These are phyloP conservation scores for Listrodromus nycthemerus DNA, from an alignment of 2,888 invertebrate genomes.

Conservation along the genomic window DNA sequence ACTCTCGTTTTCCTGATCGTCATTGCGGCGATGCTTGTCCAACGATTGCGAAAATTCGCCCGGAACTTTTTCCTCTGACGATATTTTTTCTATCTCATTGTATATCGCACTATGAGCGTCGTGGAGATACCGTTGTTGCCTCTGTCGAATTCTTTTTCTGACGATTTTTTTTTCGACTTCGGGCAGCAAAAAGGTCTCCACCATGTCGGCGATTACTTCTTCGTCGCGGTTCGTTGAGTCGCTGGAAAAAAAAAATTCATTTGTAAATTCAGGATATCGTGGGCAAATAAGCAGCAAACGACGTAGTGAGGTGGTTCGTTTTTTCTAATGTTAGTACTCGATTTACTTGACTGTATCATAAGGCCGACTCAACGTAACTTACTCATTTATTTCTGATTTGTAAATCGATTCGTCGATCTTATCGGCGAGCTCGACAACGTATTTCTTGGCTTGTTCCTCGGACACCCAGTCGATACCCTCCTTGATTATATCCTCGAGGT, in stretches of 20 bases:
- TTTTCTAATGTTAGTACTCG: neutral
- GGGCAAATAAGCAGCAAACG: neutral
- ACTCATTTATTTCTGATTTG: slow-evolving; percentile 73
- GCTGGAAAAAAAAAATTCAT: slow-evolving; percentile 10
- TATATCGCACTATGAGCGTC: slow-evolving; percentile 84
- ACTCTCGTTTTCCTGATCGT: neutral
- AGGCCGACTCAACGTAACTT: neutral
- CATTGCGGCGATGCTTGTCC: neutral
- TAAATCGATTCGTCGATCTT: slow-evolving; percentile 86
- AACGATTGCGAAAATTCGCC: neutral
- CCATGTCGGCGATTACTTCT: slow-evolving; percentile 78
- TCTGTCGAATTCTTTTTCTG: slow-evolving; percentile 81
- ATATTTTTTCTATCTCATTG: slow-evolving; percentile 73
- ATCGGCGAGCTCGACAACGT: slow-evolving; percentile 86
- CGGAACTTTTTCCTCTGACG: slow-evolving; percentile 2
- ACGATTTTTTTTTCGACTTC: slow-evolving; percentile 84
- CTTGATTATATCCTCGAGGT: slow-evolving; percentile 88
- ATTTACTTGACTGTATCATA: neutral
- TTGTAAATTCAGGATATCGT: neutral
- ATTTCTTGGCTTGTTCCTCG: slow-evolving; percentile 85
- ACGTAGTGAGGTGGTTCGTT: no score
- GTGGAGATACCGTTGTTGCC: slow-evolving; percentile 82
- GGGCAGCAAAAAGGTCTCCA: slow-evolving; percentile 83
- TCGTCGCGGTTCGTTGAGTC: slow-evolving; percentile 70
- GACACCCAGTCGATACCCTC: slow-evolving; percentile 87